Percentiles rank a stretch among this genome's conserved stretches.
phyloP scores from a whole-genome alignment of 2,797 vertebrate species.

The Sphenopsis melanotis region DNA sequence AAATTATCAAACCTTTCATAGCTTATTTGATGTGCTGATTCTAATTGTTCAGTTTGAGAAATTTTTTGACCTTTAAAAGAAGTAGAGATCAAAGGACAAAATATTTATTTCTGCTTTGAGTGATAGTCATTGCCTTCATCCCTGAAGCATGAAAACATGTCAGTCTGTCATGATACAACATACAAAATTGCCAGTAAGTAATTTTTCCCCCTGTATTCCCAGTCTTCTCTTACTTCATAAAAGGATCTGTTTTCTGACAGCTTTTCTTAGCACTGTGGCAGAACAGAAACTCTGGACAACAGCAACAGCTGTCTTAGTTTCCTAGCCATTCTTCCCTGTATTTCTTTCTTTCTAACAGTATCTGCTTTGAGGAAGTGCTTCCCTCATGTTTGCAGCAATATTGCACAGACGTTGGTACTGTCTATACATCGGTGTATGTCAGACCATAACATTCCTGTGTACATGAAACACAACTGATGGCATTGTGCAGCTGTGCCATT shows the following conservation, averaged over 20 bases:
- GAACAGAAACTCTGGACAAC: constrained; percentile 9
- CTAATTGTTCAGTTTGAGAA: constrained; percentile 16
- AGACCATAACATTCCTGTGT: background rate
- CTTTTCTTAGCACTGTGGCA: background rate
- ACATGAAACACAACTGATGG: background rate
- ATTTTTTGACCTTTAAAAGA: constrained; percentile 1
- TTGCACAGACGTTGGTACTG: background rate
- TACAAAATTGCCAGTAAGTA: background rate
- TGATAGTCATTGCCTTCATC: background rate
- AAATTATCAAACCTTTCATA: background rate
- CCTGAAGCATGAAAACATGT: background rate
- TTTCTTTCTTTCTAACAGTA: background rate
- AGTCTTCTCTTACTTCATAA: constrained; percentile 5
- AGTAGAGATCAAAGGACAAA: background rate
- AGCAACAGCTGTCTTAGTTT: background rate
- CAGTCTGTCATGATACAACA: background rate
- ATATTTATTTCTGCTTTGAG: background rate
- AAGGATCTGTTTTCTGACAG: constrained; percentile 6
- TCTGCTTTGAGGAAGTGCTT: background rate
- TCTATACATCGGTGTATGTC: background rate
- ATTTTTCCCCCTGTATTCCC: background rate
- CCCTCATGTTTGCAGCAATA: background rate
- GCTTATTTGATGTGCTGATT: background rate
- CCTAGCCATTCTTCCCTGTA: background rate
- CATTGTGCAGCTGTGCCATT: constrained; percentile 32